A percentile compares a stretch with the other conserved stretches of the same genome.
Conservation (phyloP, 2,797 vertebrate species). For the Oophaga sylvatica region DNA sequence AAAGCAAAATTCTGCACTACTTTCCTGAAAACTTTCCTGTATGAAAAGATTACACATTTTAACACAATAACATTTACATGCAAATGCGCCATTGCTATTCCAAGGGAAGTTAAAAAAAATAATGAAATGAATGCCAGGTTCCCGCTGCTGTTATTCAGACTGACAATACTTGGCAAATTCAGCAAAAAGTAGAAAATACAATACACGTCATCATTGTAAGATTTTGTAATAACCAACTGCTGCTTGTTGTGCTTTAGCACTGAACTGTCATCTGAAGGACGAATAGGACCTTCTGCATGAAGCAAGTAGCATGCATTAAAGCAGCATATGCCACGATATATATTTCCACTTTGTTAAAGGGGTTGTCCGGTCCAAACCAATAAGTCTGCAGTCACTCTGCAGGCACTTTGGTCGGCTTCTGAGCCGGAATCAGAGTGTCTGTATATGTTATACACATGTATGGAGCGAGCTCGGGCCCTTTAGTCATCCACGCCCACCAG, state of each 20-base stretch:
- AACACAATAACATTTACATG: slow-evolving; percentile 19
- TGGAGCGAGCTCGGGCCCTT: too few relatives aligned
- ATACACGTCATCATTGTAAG: background rate
- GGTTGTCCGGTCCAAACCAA: too few relatives aligned
- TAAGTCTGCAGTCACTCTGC: too few relatives aligned
- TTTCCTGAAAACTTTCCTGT: background rate
- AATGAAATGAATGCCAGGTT: background rate
- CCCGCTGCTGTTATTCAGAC: slow-evolving; percentile 10
- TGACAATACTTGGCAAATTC: background rate
- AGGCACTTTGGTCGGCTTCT: too few relatives aligned
- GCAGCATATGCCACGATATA: background rate
- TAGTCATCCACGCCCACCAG: too few relatives aligned
- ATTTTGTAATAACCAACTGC: slow-evolving; percentile 10
- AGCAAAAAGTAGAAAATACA: background rate
- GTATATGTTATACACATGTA: too few relatives aligned
- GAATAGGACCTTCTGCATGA: slow-evolving; percentile 2
- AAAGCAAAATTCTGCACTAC: background rate
- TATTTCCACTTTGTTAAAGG: background rate
- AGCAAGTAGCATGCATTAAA: background rate
- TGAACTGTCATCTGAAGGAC: background rate
- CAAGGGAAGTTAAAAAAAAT: background rate
- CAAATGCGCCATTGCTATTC: background rate
- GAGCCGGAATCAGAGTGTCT: too few relatives aligned
- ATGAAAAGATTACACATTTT: background rate
- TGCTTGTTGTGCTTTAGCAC: background rate